Evolutionary conservation across 2,797 vertebrate genomes (phyloP).

Genomic region (Pampus argenteus): DNA sequence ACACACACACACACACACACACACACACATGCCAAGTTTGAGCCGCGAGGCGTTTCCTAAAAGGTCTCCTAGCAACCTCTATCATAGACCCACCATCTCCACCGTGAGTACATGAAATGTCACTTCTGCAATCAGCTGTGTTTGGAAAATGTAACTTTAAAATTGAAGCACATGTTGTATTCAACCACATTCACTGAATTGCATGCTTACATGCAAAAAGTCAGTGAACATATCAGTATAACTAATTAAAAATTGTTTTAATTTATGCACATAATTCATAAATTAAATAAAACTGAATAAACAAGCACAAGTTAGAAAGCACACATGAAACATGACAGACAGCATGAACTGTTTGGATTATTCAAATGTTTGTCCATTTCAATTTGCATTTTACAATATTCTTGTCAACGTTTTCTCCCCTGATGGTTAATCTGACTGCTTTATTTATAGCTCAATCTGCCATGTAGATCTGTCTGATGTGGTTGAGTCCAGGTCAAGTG

Average conservation of each 20-base stretch:
- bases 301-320: not conserved
- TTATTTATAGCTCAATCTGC: conserved; percentile 32
- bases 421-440: conserved; percentile 23
- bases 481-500: conserved; percentile 61
- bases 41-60: conserved; percentile 13
- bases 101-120: not conserved
- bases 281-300: no score
- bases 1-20: conserved; percentile 28
- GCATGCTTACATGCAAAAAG: not conserved
- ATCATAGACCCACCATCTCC: not conserved
- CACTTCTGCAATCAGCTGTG: not conserved
- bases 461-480: conserved; percentile 43
- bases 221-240: not conserved
- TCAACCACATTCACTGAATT: not conserved
- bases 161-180: not conserved
- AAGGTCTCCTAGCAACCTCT: conserved; percentile 43
- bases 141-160: not conserved
- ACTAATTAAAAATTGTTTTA: not conserved
- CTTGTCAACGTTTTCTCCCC: not conserved
- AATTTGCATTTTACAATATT: not conserved
- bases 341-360: not conserved
- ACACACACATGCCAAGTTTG: conserved; percentile 18
- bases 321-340: not conserved
- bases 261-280: not conserved
- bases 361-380: not conserved